These are phyloP conservation scores for Lutjanus erythropterus DNA, from an alignment of 2,113 vertebrate genomes.

Conservation along the genomic window DNA sequence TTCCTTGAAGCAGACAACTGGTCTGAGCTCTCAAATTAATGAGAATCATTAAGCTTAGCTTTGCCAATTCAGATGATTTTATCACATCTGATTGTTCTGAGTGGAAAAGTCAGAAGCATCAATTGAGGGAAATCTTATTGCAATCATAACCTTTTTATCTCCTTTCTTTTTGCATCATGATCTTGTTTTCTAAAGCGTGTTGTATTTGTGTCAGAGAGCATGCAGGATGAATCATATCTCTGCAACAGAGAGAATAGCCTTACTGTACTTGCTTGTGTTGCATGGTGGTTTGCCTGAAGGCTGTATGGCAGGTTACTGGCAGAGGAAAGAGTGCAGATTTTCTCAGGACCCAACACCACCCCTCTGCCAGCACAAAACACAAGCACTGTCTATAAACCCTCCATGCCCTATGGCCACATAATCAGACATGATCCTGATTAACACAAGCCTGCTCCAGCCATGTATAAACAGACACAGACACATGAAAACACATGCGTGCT, in stretches of 20 bases:
- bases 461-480: conserved; percentile 22
- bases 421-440: conserved; percentile 56
- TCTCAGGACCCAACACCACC: conserved; percentile 31
- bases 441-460: conserved; percentile 14
- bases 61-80: conserved; percentile 47
- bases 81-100: conserved; percentile 25
- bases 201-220: conserved; percentile 24
- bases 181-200: conserved; percentile 38
- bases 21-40: conserved; percentile 57
- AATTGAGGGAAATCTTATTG: conserved; percentile 17
- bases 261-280: conserved; percentile 23
- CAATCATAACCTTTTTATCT: conserved; percentile 24
- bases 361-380: conserved; percentile 40
- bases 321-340: conserved; percentile 27
- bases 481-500: neutral
- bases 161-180: conserved; percentile 13
- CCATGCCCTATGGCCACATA: conserved; percentile 40
- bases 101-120: conserved; percentile 5
- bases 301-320: conserved; percentile 41
- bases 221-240: conserved; percentile 35
- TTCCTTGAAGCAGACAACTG: conserved; percentile 56
- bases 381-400: conserved; percentile 37
- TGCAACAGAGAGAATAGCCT: conserved; percentile 44
- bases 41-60: conserved; percentile 42
- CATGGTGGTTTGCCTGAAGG: conserved; percentile 32